phyloP scores from a whole-genome alignment of 2,113 vertebrate genomes.

The Barnardius zonarius region DNA sequence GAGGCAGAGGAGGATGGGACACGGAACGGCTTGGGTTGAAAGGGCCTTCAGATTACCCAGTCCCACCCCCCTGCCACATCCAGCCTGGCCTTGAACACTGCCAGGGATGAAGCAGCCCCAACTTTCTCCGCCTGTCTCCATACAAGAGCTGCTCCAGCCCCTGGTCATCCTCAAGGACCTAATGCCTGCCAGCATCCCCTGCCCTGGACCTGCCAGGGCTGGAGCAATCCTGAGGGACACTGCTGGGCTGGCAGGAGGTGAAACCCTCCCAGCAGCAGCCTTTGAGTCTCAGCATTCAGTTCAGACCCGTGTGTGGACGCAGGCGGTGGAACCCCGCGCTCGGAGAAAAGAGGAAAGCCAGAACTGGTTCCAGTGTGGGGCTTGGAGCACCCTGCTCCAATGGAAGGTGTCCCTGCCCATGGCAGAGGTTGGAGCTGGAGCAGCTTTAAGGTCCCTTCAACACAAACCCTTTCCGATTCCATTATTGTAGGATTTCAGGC shows the following conservation, averaged over 20 bases:
- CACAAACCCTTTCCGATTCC: too few relatives aligned
- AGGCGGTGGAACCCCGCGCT: neutral
- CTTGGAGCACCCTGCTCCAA: too few relatives aligned
- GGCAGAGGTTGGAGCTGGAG: too few relatives aligned
- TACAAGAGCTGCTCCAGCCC: neutral
- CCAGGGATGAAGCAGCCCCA: neutral
- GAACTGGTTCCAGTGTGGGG: too few relatives aligned
- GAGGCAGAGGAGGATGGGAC: neutral
- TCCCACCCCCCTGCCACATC: neutral
- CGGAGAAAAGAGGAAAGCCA: neutral
- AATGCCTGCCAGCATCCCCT: neutral
- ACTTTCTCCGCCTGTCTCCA: neutral
- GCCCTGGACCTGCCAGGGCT: neutral
- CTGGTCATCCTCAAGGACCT: neutral
- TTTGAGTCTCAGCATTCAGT: neutral
- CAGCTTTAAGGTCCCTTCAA: too few relatives aligned
- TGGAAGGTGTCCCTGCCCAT: too few relatives aligned
- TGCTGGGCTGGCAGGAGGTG: neutral
- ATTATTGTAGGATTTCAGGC: neutral
- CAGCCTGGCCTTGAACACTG: neutral
- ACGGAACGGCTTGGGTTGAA: neutral
- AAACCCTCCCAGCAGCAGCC: neutral
- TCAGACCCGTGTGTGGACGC: neutral
- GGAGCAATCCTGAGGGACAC: neutral
- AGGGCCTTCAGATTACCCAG: neutral